phyloP scores from a whole-genome alignment of 2,113 vertebrate species.

The Hepsetus odoe region DNA sequence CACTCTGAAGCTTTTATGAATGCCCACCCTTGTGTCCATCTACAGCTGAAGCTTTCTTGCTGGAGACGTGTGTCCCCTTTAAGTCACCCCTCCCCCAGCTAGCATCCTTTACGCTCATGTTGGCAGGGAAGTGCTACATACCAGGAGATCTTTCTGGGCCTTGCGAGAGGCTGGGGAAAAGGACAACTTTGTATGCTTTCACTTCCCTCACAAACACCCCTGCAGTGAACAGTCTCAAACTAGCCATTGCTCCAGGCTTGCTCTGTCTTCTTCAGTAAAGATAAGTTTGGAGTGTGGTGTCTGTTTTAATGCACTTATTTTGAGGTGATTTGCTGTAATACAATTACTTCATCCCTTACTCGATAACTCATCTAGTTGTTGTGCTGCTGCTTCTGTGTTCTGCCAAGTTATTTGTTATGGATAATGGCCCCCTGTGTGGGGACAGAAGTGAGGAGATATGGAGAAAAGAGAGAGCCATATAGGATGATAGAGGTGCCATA shows the following conservation, averaged over 20 bases:
- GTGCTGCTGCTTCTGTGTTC: background rate
- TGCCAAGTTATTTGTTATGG: background rate
- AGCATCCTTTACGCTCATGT: slow-evolving; percentile 34
- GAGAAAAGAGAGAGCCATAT: background rate
- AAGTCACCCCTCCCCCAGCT: background rate
- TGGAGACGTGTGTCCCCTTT: background rate
- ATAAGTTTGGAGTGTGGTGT: background rate
- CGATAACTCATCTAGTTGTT: background rate
- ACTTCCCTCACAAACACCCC: slow-evolving; percentile 55
- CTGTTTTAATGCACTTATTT: background rate
- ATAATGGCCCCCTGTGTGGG: background rate
- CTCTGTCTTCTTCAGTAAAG: background rate
- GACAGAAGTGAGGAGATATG: background rate
- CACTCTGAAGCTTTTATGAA: background rate
- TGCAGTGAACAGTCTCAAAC: slow-evolving; percentile 16
- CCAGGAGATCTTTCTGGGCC: slow-evolving; percentile 50
- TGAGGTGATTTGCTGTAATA: background rate
- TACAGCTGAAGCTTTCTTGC: slow-evolving; percentile 1
- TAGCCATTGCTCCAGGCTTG: background rate
- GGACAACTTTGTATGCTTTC: slow-evolving; percentile 48
- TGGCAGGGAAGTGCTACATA: slow-evolving; percentile 64
- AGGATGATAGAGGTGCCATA: background rate
- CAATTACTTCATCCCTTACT: background rate
- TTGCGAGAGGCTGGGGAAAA: slow-evolving; percentile 46
- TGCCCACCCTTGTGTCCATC: background rate